These are phyloP conservation scores for Acropora tenuis DNA, from an alignment of 64 coral and sea anemone species.

Conservation along the genomic window DNA sequence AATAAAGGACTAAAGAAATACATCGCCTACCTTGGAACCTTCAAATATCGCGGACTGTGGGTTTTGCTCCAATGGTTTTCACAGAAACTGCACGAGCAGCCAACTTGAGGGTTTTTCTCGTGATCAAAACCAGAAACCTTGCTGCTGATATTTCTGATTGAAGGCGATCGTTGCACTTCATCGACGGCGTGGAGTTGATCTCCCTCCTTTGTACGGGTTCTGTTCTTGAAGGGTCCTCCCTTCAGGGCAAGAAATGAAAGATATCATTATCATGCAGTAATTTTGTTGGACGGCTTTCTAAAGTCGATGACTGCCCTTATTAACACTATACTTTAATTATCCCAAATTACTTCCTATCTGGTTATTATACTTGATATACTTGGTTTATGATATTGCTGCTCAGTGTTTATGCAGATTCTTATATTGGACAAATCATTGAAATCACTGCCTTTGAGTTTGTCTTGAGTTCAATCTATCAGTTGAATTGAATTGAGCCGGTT, in stretches of 20 bases:
- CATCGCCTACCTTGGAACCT: neutral
- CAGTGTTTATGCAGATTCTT: too few species aligned
- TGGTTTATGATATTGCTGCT: too few species aligned
- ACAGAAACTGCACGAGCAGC: neutral
- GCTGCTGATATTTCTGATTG: neutral
- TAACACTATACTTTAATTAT: too few species aligned
- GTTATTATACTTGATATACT: too few species aligned
- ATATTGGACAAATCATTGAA: too few species aligned
- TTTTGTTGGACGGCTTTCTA: too few species aligned
- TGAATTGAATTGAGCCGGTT: too few species aligned
- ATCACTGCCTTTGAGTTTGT: too few species aligned
- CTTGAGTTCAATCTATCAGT: too few species aligned
- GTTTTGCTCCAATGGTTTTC: neutral
- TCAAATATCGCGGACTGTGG: neutral
- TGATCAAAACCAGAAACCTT: neutral
- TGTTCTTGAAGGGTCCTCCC: neutral
- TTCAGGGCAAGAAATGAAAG: neutral
- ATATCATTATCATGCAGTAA: neutral
- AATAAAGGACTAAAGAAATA: neutral
- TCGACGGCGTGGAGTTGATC: neutral
- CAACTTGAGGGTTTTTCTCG: conserved; percentile 3
- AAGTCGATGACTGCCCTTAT: too few species aligned
- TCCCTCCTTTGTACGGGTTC: neutral
- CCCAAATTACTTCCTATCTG: too few species aligned
- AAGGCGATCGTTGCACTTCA: neutral